Evolutionary conservation across 2,797 vertebrate species (phyloP).

Genomic region (Hapalemur alaotrensis): DNA sequence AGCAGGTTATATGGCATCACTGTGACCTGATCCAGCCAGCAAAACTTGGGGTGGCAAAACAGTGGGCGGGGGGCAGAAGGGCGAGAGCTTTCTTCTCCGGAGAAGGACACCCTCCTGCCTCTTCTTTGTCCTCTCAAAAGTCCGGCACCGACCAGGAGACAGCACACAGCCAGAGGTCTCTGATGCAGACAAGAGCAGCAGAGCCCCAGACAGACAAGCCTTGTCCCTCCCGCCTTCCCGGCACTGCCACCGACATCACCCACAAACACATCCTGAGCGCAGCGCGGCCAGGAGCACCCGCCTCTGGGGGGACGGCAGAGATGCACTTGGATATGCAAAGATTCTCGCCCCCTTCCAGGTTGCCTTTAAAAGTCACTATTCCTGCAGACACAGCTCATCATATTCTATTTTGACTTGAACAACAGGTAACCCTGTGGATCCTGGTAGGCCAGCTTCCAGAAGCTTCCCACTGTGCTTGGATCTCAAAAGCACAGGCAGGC

Average conservation of each 20-base stretch:
- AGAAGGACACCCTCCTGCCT: background rate
- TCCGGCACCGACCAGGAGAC: rapidly evolving
- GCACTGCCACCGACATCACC: too few relatives aligned
- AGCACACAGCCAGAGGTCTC: background rate
- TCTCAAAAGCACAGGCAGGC: background rate
- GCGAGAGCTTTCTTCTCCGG: background rate
- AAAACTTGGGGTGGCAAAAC: background rate
- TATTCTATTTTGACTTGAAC: background rate
- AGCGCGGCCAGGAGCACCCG: rapidly evolving
- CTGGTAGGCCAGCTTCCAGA: background rate
- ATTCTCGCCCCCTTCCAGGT: background rate
- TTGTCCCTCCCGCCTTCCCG: background rate
- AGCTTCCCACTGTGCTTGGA: background rate
- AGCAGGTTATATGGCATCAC: background rate
- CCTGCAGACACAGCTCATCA: background rate
- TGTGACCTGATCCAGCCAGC: background rate
- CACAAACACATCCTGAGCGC: background rate
- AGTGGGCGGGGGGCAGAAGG: rapidly evolving
- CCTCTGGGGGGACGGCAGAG: background rate
- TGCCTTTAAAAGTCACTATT: background rate
- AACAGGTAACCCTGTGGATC: background rate
- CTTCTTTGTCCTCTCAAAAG: background rate
- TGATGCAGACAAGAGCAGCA: background rate
- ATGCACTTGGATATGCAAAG: background rate
- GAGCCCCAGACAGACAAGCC: background rate